Conservation (phyloP, 2,797 vertebrate genomes). For the Ispidina lecontei region DNA sequence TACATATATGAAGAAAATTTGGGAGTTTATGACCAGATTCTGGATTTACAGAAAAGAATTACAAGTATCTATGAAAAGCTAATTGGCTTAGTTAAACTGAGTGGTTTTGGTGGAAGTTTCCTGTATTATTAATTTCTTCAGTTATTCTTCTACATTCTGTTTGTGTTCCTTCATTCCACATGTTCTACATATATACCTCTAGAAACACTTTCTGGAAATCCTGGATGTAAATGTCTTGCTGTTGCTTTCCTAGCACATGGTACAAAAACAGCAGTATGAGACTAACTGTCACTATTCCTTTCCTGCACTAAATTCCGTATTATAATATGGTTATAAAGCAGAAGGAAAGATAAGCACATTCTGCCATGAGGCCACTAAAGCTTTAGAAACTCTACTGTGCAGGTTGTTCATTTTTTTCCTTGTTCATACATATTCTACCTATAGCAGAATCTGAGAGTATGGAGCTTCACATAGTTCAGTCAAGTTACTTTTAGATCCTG, state of each 20-base stretch:
- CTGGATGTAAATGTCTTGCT: background rate
- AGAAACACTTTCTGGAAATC: background rate
- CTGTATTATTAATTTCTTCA: background rate
- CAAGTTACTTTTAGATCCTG: background rate
- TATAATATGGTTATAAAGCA: background rate
- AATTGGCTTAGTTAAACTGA: background rate
- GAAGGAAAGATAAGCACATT: background rate
- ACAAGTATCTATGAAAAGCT: background rate
- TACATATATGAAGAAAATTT: background rate
- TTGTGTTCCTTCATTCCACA: background rate
- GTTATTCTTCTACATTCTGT: background rate
- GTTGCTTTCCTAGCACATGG: background rate
- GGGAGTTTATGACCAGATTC: background rate
- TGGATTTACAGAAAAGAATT: background rate
- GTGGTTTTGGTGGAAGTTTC: background rate
- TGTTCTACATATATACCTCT: background rate
- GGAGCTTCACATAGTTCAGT: background rate
- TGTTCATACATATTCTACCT: background rate
- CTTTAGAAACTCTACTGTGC: background rate
- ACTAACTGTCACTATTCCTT: background rate
- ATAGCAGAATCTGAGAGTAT: background rate
- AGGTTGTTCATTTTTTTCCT: background rate
- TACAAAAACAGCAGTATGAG: background rate
- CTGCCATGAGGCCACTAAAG: background rate
- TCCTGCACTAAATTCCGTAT: background rate